Base-by-base conservation (phyloP, 1,140 invertebrate species). In the Notospermus geniculatus region DNA sequence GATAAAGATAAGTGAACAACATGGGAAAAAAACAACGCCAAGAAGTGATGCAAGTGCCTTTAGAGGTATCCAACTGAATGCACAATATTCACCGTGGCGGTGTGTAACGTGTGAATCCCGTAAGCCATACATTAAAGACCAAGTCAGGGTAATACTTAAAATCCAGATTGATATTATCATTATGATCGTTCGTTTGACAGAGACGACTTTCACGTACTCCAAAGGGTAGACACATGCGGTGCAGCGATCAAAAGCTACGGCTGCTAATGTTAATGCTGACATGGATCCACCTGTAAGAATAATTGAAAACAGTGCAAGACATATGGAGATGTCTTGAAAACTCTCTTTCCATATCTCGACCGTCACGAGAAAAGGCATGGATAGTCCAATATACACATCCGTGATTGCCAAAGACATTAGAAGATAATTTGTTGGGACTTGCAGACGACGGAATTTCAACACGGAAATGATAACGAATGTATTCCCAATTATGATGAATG, bases 361-460 rank as follows among this genome's bases (percentile, higher is more conserved):
- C 15, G 62, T 52, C 4, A 66, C 60, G 28, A 71, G 63, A 57
- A 74, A 66, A 0, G 73, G 70, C 2, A 70, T 64, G 9, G 59
- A 59, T n/a, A 94, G 87, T 0, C 91, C 92, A 2, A 95, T 91
- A 50, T 93, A 85, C 83, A 92, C 90, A 77, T 95, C 92, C 23
- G 92, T 91, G 57, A 91, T 85, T 9, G 92, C 79, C 56, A 96
- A 83, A 13, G 91, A 94, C 29, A 94, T 91, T 56, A 95, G 90
- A 80, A 95, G 95, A 79, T 92, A 94, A 83, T 97, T 96, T 62
- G 93, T 95, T 71, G 93, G 93, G 65, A 93, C 66, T 45, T 92
- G 87, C 46, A 96, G 86, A 82, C 92, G 92, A 89, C 73, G 68
- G 67, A 67, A 75, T 30, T 67, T 83, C 87, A 89, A 87, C 63